These are phyloP conservation scores for Octodonta nipae DNA, from an alignment of 2,888 invertebrate species.

Conservation along the genomic window DNA sequence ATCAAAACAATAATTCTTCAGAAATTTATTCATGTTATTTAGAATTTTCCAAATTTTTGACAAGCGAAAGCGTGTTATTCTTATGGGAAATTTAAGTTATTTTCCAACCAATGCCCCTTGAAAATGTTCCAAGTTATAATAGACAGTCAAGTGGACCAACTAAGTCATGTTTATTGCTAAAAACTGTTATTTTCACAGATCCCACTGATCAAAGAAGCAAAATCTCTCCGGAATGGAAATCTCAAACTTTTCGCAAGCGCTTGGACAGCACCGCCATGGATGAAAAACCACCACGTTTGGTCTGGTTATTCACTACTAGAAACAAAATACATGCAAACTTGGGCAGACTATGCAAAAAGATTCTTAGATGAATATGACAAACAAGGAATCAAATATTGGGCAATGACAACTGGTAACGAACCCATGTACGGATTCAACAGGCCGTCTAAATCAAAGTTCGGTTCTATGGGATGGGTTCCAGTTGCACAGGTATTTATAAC, in stretches of 20 bases:
- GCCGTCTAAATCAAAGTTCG: constrained; percentile 27
- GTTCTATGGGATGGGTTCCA: constrained; percentile 12
- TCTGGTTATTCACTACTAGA: constrained; percentile 21
- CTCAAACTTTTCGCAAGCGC: constrained; percentile 38
- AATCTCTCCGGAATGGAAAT: constrained; percentile 12
- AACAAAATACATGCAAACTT: constrained; percentile 50
- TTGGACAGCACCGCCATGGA: constrained; percentile 40
- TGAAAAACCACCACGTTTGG: constrained; percentile 35
- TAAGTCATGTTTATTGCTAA: no score
- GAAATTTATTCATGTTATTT: no score
- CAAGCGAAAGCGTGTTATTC: no score
- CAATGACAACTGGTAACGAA: constrained; percentile 75
- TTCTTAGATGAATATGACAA: constrained; percentile 64
- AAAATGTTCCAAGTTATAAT: no score
- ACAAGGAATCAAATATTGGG: constrained; percentile 59
- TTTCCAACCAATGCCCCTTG: no score
- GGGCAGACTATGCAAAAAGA: constrained; percentile 68
- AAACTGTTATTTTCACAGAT: no score
- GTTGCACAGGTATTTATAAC: constrained; percentile 10
- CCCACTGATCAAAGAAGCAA: constrained; percentile 19
- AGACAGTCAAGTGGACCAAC: no score
- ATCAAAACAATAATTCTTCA: no score
- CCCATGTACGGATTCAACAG: constrained; percentile 42
- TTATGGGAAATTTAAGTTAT: no score
- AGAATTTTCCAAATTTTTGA: no score